Base-by-base conservation (phyloP, 2,113 vertebrate species). In the Odontesthes bonariensis region DNA sequence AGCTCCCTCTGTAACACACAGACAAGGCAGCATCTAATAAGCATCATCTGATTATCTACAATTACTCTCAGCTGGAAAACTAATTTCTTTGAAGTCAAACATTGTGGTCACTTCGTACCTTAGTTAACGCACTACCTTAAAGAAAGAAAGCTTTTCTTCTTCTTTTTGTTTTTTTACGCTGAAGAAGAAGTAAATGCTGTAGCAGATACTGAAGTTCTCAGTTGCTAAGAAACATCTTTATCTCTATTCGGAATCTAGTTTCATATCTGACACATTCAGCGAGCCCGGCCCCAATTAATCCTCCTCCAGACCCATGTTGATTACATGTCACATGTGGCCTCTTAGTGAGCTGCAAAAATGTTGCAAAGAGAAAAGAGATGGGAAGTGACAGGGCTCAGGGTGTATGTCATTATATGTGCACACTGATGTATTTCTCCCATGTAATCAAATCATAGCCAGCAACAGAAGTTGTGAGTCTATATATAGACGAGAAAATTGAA, bases 201-300 rank as follows among this genome's bases (percentile, higher is more conserved):
- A 42, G 22, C 22, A 17, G 60, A 55, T 31, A 17, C 3, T 12
- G 16, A 31, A 14, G 5, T 22, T 53, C 22, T 17, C 46, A 47
- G 57, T 79, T 84, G 57, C 62, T 69, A 40, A 40, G 63, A 59
- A 58, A 73, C 58, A 54, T 66, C 31, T 54, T 53, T 53, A n/a
- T 71, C 32, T 69, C 40, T 32, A 32, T 54, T 42, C 49, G 52
- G 51, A 11, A 42, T 32, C 14, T 20, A 35, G 58, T 56, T 56
- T 40, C 16, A 67, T 14, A 47, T 47, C 35, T 69, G 58, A 65
- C 13, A 11, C 49, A 62, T 42, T 63, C 40, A 38, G 11, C 38
- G 6, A 38, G 40, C 52, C 20, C 20, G 12, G 11, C 6, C 20
- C 6, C 5, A 38, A 53, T 73, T 57, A 27, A 51, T 64, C 49